phyloP scores from a whole-genome alignment of 2,888 invertebrate genomes.

The Muscina levida region DNA sequence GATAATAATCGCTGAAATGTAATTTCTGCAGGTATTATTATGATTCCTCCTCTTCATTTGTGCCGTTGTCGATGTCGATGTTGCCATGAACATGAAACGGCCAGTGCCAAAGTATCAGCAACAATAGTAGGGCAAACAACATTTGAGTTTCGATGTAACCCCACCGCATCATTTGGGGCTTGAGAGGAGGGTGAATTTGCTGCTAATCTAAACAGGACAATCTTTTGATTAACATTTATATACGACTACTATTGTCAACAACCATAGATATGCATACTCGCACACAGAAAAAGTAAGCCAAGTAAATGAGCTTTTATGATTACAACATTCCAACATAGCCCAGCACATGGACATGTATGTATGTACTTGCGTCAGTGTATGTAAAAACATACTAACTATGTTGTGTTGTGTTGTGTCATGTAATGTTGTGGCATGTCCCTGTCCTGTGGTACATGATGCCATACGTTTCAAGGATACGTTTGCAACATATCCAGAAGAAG shows the following conservation, averaged over 20 bases:
- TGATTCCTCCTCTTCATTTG: slow-evolving; percentile 27
- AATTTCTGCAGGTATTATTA: slow-evolving; percentile 66
- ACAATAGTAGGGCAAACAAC: slow-evolving; percentile 25
- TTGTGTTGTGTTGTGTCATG: slow-evolving; percentile 20
- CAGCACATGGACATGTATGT: neutral
- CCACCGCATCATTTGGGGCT: slow-evolving; percentile 20
- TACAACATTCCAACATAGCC: slow-evolving; percentile 40
- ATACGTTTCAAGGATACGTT: neutral
- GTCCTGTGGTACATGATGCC: slow-evolving; percentile 26
- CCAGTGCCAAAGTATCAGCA: slow-evolving; percentile 35
- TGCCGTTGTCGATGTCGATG: slow-evolving; percentile 38
- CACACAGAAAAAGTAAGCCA: slow-evolving; percentile 47
- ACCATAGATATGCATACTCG: neutral
- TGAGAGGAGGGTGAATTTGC: slow-evolving; percentile 10
- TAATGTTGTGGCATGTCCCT: neutral
- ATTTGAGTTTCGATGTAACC: neutral
- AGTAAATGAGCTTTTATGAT: slow-evolving; percentile 63
- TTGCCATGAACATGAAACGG: slow-evolving; percentile 41
- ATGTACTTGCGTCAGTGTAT: slow-evolving; percentile 32
- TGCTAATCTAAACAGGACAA: slow-evolving; percentile 62
- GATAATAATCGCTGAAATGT: slow-evolving; percentile 67
- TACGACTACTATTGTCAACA: slow-evolving; percentile 41
- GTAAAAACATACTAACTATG: neutral
- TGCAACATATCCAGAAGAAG: neutral
- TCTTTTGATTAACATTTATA: slow-evolving; percentile 66